Evolutionary conservation across 2,797 vertebrate genomes (phyloP), one percentile per base, ranked within the genome.

Genomic region (Siniperca undulata): DNA sequence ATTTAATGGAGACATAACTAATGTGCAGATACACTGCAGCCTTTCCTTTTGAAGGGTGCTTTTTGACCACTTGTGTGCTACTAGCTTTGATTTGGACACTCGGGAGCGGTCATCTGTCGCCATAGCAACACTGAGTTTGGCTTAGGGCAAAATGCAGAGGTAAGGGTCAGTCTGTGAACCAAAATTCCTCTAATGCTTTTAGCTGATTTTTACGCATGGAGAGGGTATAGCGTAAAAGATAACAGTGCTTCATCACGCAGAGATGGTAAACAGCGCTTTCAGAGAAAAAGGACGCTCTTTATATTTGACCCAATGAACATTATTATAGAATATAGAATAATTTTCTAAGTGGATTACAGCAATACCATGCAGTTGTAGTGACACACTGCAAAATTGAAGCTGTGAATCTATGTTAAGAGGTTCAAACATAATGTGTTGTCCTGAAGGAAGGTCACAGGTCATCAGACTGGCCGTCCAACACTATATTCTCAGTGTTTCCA

Each of bases 111-210:
- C 81, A 87, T 89, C 83, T 85, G 86, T 92, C 83, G 64, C 89
- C 87, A 93, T 91, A 44, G 89, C 90, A 92, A 92, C 90, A 74
- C 74, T 16, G 70, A 88, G 80, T 86, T 89, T 81, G 74, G 73
- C 85, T 85, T 7, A 42, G 80, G 80, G 81, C 74, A 52, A 70
- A 86, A 83, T 59, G 61, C 66, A 80, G 74, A 80, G 36, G 36
- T 72, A 65, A 77, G 50, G 66, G 70, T 81, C 52, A 12, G 60
- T 65, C 64, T 16, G n/a, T 34, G 42, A 82, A 69, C 50, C 42
- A 16, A 77, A 74, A 67, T 48, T 66, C 3, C 12, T 67, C 77
- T 44, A 71, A 59, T 48, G 72, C 38, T 70, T 24, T 71, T 30
- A 30, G 30, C 30, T 30, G 30, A 30, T 30, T 30, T 55, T 5